Base-by-base conservation (phyloP, 2,113 vertebrate genomes). In the Hemicordylus capensis region DNA sequence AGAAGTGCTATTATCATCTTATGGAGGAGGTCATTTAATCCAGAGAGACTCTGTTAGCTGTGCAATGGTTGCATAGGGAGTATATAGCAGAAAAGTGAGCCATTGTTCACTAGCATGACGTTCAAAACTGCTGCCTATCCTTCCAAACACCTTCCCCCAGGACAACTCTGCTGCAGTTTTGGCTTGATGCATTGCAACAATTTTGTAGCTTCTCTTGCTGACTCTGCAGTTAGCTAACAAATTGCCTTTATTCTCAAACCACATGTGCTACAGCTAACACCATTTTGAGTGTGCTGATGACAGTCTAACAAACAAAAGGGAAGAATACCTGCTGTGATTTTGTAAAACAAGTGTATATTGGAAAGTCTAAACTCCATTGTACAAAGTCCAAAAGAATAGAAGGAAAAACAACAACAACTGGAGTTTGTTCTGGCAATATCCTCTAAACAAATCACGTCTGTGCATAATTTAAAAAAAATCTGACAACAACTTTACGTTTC, bases 161-260 rank as follows among this genome's bases (percentile, higher is more conserved):
- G 54, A 31, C 15, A 85, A 48, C 42, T 72, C 72, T 44, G 66
- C 76, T 61, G 39, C 76, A 79, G 31, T 72, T 58, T 72, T 37
- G 64, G 61, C 54, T 70, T 85, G 76, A 79, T 48, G 76, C 54
- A 61, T 12, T 37, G 76, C 64, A 79, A 72, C 76, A 61, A 31
- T 85, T 85, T 70, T 70, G 22, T 79, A 48, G 75, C 22, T 61
- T 72, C 56, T 72, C 42, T 61, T 72, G 76, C 76, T 85, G 54
- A 85, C 51, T 72, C 28, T 4, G 66, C 84, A 61, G 76, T 46
- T 59, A 48, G 51, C 12, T 63, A 78, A 58, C 56, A 85, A 37
- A 72, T 85, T 11, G 64, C 31, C 58, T 77, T 79, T 85, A 28
- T 48, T 11, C 22, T 37, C 66, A 85, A 79, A 59, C 22, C 54